Percentiles rank a stretch among this genome's conserved stretches.
These are phyloP conservation scores for Heliconius hermathena DNA, from an alignment of 1,140 invertebrate genomes.

Conservation along the genomic window DNA sequence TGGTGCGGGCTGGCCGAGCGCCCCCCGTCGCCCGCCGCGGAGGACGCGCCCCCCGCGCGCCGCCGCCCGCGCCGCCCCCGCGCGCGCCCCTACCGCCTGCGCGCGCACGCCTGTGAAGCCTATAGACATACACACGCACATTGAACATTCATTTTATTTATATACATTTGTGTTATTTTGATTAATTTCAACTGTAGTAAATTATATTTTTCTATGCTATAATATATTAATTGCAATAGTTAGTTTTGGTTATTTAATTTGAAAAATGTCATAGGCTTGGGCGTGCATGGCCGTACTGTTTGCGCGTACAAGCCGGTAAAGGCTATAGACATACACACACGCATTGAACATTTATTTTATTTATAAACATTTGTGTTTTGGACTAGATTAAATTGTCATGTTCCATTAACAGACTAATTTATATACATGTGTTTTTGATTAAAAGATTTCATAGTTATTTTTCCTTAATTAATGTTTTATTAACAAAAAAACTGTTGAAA, in stretches of 20 bases:
- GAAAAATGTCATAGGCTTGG: too few species aligned
- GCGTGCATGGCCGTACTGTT: slow-evolving; percentile 36
- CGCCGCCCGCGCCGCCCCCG: slow-evolving; percentile 31
- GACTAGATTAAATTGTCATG: background rate
- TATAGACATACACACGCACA: background rate
- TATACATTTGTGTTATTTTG: slow-evolving; percentile 9
- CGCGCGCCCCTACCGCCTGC: slow-evolving; percentile 37
- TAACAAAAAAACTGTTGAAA: background rate
- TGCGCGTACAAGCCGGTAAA: slow-evolving; percentile 32
- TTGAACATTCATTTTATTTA: background rate
- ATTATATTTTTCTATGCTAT: slow-evolving; percentile 5
- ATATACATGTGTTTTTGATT: too few species aligned
- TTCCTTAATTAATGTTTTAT: background rate
- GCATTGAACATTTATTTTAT: background rate
- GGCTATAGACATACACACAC: background rate
- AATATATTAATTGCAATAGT: background rate
- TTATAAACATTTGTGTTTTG: background rate
- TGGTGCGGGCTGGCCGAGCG: slow-evolving; percentile 50
- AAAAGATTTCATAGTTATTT: background rate
- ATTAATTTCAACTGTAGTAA: background rate
- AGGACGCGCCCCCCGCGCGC: slow-evolving; percentile 28
- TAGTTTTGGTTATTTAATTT: background rate
- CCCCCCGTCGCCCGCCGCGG: slow-evolving; percentile 26
- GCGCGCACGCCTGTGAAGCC: slow-evolving; percentile 35
- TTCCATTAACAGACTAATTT: background rate